Evolutionary conservation across 2,113 vertebrate species (phyloP).

Genomic region (Sciurus niger): DNA sequence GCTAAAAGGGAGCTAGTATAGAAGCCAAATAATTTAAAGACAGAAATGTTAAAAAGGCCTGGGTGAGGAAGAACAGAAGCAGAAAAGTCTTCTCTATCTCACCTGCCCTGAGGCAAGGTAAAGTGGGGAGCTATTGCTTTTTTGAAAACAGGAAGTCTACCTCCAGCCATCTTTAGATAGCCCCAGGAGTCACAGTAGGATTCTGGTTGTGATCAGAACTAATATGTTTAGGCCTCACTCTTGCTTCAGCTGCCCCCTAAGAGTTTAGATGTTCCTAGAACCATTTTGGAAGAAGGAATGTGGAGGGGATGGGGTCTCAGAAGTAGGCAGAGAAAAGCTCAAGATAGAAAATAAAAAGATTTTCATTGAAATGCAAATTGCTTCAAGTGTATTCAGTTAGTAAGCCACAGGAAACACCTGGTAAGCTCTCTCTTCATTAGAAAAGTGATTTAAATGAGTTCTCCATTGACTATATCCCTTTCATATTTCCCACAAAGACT

Average conservation of each 20-base stretch:
- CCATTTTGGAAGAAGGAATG: slow-evolving; percentile 17
- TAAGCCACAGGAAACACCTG: neutral
- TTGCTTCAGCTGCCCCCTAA: neutral
- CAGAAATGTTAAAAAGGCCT: neutral
- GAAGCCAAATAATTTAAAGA: neutral
- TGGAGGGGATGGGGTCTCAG: neutral
- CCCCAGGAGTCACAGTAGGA: neutral
- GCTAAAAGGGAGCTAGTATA: neutral
- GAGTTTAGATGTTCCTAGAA: slow-evolving; percentile 13
- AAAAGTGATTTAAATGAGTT: slow-evolving; percentile 15
- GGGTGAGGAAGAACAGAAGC: neutral
- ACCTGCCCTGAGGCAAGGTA: neutral
- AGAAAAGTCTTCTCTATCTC: neutral
- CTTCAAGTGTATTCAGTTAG: slow-evolving; percentile 9
- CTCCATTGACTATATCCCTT: neutral
- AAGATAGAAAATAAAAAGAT: slow-evolving; percentile 5
- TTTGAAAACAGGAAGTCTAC: neutral
- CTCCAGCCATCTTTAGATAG: neutral
- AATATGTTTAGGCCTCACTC: neutral
- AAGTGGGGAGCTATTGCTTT: neutral
- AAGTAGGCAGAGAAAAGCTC: neutral
- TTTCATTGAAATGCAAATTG: slow-evolving; percentile 14
- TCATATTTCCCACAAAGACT: neutral
- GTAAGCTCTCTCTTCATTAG: neutral
- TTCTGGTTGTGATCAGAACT: neutral